A percentile compares a stretch with the other conserved stretches of the same genome.
Evolutionary conservation across 2,797 vertebrate genomes (phyloP).

Genomic region (Enteromius argenteus): DNA sequence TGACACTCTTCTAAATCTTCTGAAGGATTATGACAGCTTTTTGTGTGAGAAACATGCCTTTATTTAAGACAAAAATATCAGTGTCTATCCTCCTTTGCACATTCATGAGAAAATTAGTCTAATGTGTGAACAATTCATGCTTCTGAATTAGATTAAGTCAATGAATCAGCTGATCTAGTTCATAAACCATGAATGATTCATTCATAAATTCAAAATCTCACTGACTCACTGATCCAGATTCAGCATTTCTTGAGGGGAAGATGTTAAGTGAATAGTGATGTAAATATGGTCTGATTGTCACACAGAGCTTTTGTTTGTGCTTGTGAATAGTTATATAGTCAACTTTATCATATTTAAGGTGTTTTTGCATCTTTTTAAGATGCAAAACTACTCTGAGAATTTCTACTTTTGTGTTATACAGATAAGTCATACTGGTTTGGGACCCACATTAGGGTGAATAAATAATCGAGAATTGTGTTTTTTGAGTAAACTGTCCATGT

Average conservation of each 20-base stretch:
- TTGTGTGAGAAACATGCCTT: background rate
- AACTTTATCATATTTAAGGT: background rate
- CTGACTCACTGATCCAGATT: background rate
- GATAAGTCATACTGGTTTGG: background rate
- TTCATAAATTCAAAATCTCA: background rate
- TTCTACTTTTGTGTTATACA: background rate
- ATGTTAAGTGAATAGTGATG: background rate
- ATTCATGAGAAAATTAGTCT: background rate
- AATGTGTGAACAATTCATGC: background rate
- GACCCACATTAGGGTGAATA: background rate
- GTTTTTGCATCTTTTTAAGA: background rate
- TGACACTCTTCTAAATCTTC: background rate
- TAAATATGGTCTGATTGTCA: background rate
- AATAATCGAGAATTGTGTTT: background rate
- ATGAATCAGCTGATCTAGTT: background rate
- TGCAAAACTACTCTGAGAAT: no score
- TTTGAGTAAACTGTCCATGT: background rate
- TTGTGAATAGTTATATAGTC: background rate
- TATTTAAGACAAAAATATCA: background rate
- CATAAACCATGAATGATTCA: background rate
- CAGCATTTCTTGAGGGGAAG: background rate
- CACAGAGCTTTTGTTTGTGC: background rate
- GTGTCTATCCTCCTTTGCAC: background rate
- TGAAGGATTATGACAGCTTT: background rate
- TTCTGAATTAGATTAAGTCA: background rate